These are phyloP conservation scores for Margarornis squamiger DNA, from an alignment of 2,797 vertebrate species.

Conservation along the genomic window DNA sequence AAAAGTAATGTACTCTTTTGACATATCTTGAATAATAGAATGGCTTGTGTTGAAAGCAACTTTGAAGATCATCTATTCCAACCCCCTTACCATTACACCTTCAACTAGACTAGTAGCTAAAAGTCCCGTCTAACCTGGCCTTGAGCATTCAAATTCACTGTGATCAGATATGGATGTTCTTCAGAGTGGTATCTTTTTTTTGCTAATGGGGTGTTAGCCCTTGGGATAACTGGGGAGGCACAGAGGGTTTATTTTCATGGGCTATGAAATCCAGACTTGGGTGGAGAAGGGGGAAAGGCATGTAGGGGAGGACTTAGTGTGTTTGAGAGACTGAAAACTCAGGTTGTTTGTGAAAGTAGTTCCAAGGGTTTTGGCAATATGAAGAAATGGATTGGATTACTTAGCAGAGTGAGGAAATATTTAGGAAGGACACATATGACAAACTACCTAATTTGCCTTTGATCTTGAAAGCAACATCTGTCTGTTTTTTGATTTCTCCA, in stretches of 20 bases:
- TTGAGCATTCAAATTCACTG: not conserved
- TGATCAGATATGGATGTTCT: not conserved
- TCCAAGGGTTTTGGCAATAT: not conserved
- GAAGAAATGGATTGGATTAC: not conserved
- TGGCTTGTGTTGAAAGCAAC: not conserved
- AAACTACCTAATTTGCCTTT: slow-evolving; percentile 1
- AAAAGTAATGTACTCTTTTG: not conserved
- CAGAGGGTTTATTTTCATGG: not conserved
- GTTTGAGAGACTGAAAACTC: not conserved
- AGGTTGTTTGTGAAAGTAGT: not conserved
- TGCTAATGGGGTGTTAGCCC: not conserved
- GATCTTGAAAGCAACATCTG: slow-evolving; percentile 1
- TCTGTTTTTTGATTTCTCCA: not conserved
- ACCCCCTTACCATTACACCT: not conserved
- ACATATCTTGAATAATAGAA: not conserved
- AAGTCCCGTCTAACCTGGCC: not conserved
- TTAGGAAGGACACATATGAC: not conserved
- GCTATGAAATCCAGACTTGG: not conserved
- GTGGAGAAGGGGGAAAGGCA: not conserved
- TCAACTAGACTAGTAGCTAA: not conserved
- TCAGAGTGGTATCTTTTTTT: not conserved
- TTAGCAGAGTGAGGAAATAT: not conserved
- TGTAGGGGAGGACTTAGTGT: not conserved
- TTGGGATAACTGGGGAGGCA: not conserved
- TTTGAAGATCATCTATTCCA: not conserved